phyloP scores from a whole-genome alignment of 2,113 vertebrate species.

The Sinocyclocheilus grahami region DNA sequence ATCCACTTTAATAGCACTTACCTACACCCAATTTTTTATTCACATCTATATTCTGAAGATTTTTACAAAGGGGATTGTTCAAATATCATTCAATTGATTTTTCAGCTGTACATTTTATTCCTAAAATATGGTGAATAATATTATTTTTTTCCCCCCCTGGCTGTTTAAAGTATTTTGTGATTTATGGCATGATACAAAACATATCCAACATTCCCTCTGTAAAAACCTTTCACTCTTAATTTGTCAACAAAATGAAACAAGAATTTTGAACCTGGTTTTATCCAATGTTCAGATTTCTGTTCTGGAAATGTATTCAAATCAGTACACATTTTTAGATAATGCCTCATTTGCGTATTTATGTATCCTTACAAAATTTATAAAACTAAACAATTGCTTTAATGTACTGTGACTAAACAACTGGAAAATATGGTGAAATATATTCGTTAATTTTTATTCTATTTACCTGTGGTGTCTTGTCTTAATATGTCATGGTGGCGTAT shows the following conservation, averaged over 20 bases:
- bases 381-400: background rate
- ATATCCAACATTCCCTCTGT: background rate
- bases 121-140: no score
- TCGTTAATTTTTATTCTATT: no score
- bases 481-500: background rate
- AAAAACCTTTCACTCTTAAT: no score
- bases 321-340: background rate
- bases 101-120: no score
- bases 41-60: no score
- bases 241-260: background rate
- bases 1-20: no score
- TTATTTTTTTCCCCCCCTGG: no score
- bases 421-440: background rate
- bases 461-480: background rate
- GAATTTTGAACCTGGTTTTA: background rate
- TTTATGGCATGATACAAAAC: background rate
- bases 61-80: no score
- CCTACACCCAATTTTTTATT: no score
- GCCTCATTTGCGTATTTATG: background rate
- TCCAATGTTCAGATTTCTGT: background rate
- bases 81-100: no score
- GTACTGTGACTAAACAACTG: background rate
- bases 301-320: no score
- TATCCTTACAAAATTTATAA: background rate
- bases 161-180: background rate